Percentiles rank a stretch among this genome's conserved stretches.
These are phyloP conservation scores for Embidobia sp. DNA, from an alignment of 2,888 invertebrate genomes.

Conservation along the genomic window DNA sequence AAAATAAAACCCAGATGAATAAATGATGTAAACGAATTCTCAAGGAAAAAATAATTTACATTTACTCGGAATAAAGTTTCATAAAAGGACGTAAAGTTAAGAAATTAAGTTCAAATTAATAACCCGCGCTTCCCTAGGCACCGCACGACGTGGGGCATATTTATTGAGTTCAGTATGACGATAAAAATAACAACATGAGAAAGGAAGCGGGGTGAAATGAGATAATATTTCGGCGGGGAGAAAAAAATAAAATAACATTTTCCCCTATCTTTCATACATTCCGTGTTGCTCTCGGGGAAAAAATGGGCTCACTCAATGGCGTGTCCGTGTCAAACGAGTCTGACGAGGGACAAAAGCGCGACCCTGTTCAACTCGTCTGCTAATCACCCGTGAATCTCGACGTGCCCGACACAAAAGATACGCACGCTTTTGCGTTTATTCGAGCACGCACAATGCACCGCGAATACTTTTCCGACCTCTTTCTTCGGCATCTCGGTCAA, in stretches of 20 bases:
- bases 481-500: constrained; percentile 28
- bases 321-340: constrained; percentile 54
- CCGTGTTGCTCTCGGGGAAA: constrained; percentile 47
- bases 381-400: constrained; percentile 64
- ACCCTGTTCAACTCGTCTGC: constrained; percentile 60
- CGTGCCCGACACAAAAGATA: constrained; percentile 59
- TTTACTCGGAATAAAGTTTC: too few relatives aligned
- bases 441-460: constrained; percentile 59
- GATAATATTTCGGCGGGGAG: constrained; percentile 56
- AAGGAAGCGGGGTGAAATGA: constrained; percentile 57
- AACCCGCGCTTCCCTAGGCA: constrained; percentile 10
- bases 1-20: too few relatives aligned
- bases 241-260: constrained; percentile 51
- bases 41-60: too few relatives aligned
- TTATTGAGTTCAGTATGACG: constrained; percentile 45
- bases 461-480: constrained; percentile 39
- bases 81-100: too few relatives aligned
- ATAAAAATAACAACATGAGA: constrained; percentile 61
- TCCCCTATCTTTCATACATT: constrained; percentile 58
- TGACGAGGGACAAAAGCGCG: constrained; percentile 60
- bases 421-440: constrained; percentile 60
- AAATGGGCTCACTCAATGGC: constrained; percentile 51
- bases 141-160: constrained; percentile 34
- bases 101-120: constrained; percentile 38
- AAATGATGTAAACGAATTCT: too few relatives aligned